phyloP scores from a whole-genome alignment of 2,888 invertebrate species.

The Protonemura montana region DNA sequence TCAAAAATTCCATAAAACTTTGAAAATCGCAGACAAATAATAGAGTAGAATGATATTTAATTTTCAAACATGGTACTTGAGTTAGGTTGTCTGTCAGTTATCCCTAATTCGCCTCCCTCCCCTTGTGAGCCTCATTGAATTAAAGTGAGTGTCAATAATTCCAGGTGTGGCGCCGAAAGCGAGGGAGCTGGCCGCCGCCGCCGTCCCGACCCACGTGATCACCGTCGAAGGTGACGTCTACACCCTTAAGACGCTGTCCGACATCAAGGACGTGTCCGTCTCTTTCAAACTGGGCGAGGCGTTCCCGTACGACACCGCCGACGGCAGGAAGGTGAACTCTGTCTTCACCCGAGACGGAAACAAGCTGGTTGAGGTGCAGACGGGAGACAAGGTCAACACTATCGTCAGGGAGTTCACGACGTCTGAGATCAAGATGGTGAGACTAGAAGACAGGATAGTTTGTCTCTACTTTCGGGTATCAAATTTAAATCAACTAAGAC shows the following conservation, averaged over 20 bases:
- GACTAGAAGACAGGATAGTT: not conserved
- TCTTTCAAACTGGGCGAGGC: constrained; percentile 86
- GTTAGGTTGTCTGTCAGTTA: too few relatives aligned
- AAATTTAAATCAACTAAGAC: too few relatives aligned
- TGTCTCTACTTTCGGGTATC: too few relatives aligned
- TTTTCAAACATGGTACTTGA: too few relatives aligned
- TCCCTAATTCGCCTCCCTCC: too few relatives aligned
- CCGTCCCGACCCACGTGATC: constrained; percentile 64
- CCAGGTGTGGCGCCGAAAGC: not conserved
- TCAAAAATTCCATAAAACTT: too few relatives aligned
- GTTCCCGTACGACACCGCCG: constrained; percentile 89
- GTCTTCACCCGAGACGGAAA: constrained; percentile 80
- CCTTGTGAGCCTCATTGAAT: too few relatives aligned
- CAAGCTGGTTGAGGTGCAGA: constrained; percentile 83
- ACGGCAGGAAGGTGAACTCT: constrained; percentile 83
- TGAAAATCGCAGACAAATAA: too few relatives aligned
- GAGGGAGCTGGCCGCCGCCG: not conserved
- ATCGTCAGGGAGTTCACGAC: constrained; percentile 76
- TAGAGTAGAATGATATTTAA: too few relatives aligned
- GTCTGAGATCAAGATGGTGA: constrained; percentile 75
- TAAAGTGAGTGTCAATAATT: not conserved
- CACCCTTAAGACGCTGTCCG: constrained; percentile 81
- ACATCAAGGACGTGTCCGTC: constrained; percentile 86
- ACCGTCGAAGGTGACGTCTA: constrained; percentile 75
- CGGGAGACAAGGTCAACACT: constrained; percentile 67